Base-by-base conservation (phyloP, 2,888 invertebrate genomes). In the Heteromyza rotundicornis region DNA sequence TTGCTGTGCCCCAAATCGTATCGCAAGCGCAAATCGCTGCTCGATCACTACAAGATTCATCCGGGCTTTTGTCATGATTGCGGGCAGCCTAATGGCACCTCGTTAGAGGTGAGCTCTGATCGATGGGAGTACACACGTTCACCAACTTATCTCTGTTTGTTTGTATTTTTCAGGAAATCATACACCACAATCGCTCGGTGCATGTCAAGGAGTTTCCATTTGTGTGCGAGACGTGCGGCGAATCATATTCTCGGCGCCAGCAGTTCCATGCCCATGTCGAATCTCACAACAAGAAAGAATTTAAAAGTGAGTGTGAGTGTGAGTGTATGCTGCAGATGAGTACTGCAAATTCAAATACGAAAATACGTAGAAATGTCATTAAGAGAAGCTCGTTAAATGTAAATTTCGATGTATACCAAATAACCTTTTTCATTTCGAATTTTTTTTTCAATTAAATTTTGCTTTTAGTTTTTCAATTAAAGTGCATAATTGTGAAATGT, bases 211-310 rank as follows among this genome's bases (percentile, higher is more conserved):
- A 83, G 71, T 83, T 77, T 70, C 83, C 83, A 32, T 83, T 82
- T 67, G 80, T 83, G 27, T 83, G 83, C 62, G 82, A 82, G 59
- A 80, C 80, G 47, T 83, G 83, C 62, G 83, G 83, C 32, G 83
- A 83, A 66, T 82, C 82, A 36, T 83, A 82, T 67, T 80, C 82
- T 16, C 75, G 83, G 20, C 78, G 81, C 23, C 83, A 83, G 64
- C 83, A 83, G 68, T 83, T 82, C 67, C 81, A 80, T 64, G 82
- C 81, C 58, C 83, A 83, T 68, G 80, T 83, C 63, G 81, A 82
- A 71, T 80, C 82, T 67, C 83, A 83, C 75, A 79, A 76, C 68
- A 82, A 82, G 71, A 82, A 82, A 75, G 82, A 82, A 73, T 77
- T 80, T 74, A 83, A 82, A 82, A 80, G 82, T 82, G 81, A 80